Evolutionary conservation across 2,888 invertebrate species (phyloP), one percentile per base, ranked within the genome.

Genomic region (Dilophus febrilis): DNA sequence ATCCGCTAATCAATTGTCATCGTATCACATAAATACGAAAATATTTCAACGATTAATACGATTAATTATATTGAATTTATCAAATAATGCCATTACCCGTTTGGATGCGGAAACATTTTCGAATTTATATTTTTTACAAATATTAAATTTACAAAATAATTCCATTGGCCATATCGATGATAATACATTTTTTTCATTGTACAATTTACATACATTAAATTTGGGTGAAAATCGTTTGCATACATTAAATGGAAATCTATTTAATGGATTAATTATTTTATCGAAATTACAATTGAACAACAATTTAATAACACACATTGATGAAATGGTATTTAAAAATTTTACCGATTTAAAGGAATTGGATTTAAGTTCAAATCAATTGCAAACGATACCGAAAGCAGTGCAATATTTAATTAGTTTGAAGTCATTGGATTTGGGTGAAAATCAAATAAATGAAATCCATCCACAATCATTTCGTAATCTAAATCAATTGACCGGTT

Each of bases 141-240:
- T 84, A 46, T 68, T 90, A 41, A 82, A 85, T 58, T 67, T 90
- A 51, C 74, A 81, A 52, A 86, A 86, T 58, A 90, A 90, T 57
- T 80, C 83, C 8, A 83, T 90, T 52, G 81, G 81, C n/a, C 83
- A 80, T 53, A 79, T 88, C 48, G 84, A 85, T 66, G 83, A 85
- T 52, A 83, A 84, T 54, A 82, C 88, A 35, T 90, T 92, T 54
- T 59, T 83, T 53, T 84, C 87, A 2, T 68, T 91, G 37, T 85
- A 87, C 63, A 88, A 90, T 61, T 66, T 92, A 49, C 85, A 88
- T 59, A 86, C 87, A 6, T 64, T 92, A 38, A 90, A 91, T 57
- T 64, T 92, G 47, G 85, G 88, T 30, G 83, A 87, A 59, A 92
- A 92, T 59, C 70, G 82, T 38, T 65, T 90, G 38, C 82, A 83